Percentiles rank a stretch among this genome's conserved stretches.
phyloP scores from a whole-genome alignment of 1,140 invertebrate species.

The Drosophila aff. region DNA sequence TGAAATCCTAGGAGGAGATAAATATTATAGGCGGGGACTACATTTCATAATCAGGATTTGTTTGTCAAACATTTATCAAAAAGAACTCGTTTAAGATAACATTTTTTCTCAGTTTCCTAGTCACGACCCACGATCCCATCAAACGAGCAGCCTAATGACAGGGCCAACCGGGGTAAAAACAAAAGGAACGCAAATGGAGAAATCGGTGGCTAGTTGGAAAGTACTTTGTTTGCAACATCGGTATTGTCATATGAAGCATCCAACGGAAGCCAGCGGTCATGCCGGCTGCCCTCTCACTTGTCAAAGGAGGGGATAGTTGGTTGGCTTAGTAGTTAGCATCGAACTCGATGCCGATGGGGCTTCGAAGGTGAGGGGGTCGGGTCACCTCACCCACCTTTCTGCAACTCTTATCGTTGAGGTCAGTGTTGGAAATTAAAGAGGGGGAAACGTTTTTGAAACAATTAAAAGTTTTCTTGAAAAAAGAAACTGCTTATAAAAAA shows the following conservation, averaged over 20 bases:
- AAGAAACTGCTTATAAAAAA: background rate
- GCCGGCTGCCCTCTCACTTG: constrained; percentile 33
- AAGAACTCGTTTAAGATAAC: background rate
- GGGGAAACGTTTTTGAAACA: background rate
- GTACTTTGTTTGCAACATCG: constrained; percentile 54
- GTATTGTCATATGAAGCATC: constrained; percentile 54
- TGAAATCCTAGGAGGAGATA: too few relatives aligned
- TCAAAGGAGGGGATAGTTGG: constrained; percentile 26
- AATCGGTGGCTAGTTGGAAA: constrained; percentile 29
- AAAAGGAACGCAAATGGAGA: constrained; percentile 15
- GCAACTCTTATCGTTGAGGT: constrained; percentile 12
- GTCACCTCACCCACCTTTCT: constrained; percentile 15
- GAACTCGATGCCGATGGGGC: constrained; percentile 15
- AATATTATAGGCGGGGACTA: background rate
- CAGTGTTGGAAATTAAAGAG: constrained; percentile 1
- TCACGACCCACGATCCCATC: background rate
- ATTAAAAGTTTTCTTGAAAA: background rate
- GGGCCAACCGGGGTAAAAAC: constrained; percentile 5
- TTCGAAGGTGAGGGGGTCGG: constrained; percentile 9
- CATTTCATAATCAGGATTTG: background rate
- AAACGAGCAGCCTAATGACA: constrained; percentile 18
- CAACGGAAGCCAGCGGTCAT: constrained; percentile 36
- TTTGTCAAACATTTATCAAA: background rate
- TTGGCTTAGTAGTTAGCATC: constrained; percentile 45
- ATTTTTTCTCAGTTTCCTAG: constrained; percentile 12